Percentiles rank a stretch among this genome's conserved stretches.
Evolutionary conservation across 2,888 invertebrate species (phyloP).

Genomic region (Poecilobothrus nobilitatus): DNA sequence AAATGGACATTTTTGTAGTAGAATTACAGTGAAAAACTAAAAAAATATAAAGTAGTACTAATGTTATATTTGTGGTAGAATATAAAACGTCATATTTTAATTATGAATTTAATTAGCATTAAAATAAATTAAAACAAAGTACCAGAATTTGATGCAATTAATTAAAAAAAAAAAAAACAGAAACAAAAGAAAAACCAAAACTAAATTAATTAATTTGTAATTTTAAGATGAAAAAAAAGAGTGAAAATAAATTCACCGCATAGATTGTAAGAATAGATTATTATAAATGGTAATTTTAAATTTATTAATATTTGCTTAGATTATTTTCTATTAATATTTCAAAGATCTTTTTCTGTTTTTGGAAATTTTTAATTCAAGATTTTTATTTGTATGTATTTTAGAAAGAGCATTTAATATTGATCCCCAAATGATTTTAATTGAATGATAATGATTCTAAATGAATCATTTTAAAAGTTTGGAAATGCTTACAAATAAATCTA

Average conservation of each 20-base stretch:
- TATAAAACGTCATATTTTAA: neutral
- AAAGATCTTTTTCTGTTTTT: too few species aligned
- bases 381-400: too few species aligned
- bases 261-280: too few species aligned
- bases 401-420: too few species aligned
- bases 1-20: neutral
- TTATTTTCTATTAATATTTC: neutral
- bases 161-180: neutral
- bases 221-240: neutral
- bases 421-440: too few species aligned
- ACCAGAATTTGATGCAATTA: neutral
- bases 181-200: neutral
- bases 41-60: neutral
- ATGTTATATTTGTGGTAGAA: neutral
- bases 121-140: neutral
- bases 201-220: neutral
- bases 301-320: neutral
- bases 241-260: too few species aligned
- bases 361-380: too few species aligned
- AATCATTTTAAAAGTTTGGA: too few species aligned
- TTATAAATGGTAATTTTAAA: too few species aligned
- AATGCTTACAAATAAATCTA: too few species aligned
- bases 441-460: too few species aligned
- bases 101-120: too few species aligned
- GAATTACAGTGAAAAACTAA: neutral